Base-by-base conservation (phyloP, 2,888 invertebrate genomes). In the Caenorhabditis auriculariae region DNA sequence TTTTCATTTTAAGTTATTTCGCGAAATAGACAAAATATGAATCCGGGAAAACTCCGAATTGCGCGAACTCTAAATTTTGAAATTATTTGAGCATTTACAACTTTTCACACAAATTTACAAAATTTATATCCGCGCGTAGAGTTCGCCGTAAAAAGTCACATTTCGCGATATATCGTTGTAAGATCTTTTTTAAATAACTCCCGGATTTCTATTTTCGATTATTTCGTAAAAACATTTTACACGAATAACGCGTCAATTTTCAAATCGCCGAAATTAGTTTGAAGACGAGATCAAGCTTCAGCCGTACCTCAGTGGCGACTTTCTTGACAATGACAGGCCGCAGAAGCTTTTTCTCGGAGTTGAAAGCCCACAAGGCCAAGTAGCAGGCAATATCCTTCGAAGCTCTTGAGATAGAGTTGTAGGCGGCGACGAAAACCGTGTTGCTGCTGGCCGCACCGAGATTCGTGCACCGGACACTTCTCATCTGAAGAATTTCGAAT, bases 331-430 rank as follows among this genome's bases (percentile, higher is more conserved):
- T 51, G 27, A 67, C 45, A 0, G 66, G 63, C 21, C 61, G 37
- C 7, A 59, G 53, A 0, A 52, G 53, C 21, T 50, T 49, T 45
- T 56, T 45, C 26, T 75, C 71, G 6, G 51, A 32, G 44, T 69
- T 67, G 46, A 68, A 73, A 4, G 50, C 59, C 69, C 73, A 77
- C 21, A 77, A 47, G 6, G 65, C 62, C 42, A 77, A 41, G 55
- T 54, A 76, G 12, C 74, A 69, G 2, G 54, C 51, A 41, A 56
- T 42, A 37, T 66, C 66, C 47, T 72, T 75, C 12, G 71, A 63
- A 23, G 60, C 70, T 32, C 69, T 55, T 15, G 64, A 57, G 9
- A 70, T 66, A 23, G 69, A 71, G 44, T 77, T 74, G 56, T 75
- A 76, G 4, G 76, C 75, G 7, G 67, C 66, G 6, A 70, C 69